These are phyloP conservation scores for Colostygia pectinataria DNA, from an alignment of 2,888 invertebrate species.

Conservation along the genomic window DNA sequence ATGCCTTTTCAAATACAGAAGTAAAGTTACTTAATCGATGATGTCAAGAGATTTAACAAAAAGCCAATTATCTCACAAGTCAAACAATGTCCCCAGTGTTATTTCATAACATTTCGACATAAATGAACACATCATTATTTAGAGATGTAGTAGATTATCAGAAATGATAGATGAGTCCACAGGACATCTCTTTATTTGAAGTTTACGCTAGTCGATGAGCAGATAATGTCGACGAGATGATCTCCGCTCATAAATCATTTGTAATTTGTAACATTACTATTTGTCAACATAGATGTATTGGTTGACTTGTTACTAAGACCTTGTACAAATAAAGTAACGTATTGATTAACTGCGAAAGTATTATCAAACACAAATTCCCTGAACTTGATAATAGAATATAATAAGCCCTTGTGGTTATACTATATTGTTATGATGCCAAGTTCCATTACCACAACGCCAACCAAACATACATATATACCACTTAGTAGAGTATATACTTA, in stretches of 20 bases:
- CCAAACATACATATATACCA: no score
- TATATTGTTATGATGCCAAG: no score
- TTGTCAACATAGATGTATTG: slow-evolving; percentile 14
- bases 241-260: slow-evolving; percentile 20
- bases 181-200: slow-evolving; percentile 5
- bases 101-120: slow-evolving; percentile 1
- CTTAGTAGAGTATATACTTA: no score
- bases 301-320: not conserved
- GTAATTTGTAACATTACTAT: slow-evolving; percentile 5
- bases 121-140: slow-evolving; percentile 9
- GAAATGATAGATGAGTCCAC: slow-evolving; percentile 14
- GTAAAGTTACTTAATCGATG: no score
- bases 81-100: not conserved
- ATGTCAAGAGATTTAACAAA: not conserved
- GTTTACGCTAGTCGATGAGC: slow-evolving; percentile 18
- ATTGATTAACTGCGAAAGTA: no score
- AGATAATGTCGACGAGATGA: slow-evolving; percentile 15
- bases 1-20: no score
- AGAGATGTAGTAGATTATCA: slow-evolving; percentile 2
- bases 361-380: no score
- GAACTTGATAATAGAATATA: no score
- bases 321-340: not conserved
- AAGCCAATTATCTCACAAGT: not conserved
- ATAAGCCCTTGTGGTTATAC: no score
- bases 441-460: no score